phyloP scores from a whole-genome alignment of 1,140 invertebrate genomes.

The Dinoponera quadriceps region DNA sequence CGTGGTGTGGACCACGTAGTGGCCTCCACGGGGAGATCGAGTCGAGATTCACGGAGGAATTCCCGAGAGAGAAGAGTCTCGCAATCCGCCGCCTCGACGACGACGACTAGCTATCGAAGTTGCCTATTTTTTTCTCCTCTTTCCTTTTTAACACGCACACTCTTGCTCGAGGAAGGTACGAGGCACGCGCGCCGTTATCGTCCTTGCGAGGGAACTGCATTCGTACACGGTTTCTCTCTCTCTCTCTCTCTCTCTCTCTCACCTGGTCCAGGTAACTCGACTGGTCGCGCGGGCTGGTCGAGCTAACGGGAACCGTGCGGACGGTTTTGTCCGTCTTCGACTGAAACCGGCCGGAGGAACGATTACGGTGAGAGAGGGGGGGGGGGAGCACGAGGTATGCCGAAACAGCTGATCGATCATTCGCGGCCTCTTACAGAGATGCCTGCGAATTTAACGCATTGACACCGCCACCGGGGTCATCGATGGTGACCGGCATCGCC shows the following conservation, averaged over 20 bases:
- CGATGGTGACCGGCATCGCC: no score
- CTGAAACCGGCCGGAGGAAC: conserved; percentile 3
- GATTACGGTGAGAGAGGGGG: background rate
- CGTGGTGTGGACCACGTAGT: background rate
- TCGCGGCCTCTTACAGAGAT: conserved; percentile 21
- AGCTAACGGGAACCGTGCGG: conserved; percentile 75
- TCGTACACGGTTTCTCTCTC: conserved; percentile 15
- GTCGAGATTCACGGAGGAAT: background rate
- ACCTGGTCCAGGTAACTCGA: conserved; percentile 43
- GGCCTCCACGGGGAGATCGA: background rate
- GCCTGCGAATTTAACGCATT: conserved; percentile 46
- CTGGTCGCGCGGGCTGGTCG: conserved; percentile 51
- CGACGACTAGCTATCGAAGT: no score
- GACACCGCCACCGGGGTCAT: conserved; percentile 6
- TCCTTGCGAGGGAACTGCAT: conserved; percentile 51
- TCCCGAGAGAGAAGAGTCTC: no score
- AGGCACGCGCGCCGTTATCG: conserved; percentile 16
- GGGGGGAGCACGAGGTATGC: conserved; percentile 28
- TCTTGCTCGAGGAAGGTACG: background rate
- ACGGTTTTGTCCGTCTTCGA: conserved; percentile 61
- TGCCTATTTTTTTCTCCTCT: no score
- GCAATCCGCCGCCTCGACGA: no score
- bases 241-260: conserved; percentile 28
- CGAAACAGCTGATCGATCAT: conserved; percentile 69
- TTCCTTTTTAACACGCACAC: no score